phyloP scores from a whole-genome alignment of 2,888 invertebrate species.

The Drosophila infuscata region DNA sequence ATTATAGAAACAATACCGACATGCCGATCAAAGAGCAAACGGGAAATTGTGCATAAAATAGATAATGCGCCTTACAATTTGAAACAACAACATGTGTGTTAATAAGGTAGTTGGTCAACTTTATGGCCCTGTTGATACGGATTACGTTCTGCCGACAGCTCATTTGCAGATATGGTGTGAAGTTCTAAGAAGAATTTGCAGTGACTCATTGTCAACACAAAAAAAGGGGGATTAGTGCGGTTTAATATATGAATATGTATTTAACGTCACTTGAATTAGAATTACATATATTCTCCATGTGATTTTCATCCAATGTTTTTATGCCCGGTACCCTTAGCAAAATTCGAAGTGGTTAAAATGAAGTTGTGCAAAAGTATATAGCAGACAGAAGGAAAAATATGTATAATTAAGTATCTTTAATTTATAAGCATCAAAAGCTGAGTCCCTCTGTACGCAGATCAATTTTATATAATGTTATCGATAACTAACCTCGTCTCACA shows the following conservation, averaged over 20 bases:
- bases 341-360: not conserved
- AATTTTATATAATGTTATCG: not conserved
- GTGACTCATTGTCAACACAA: constrained; percentile 21
- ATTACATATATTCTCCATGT: not conserved
- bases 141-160: constrained; percentile 18
- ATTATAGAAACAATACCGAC: constrained; percentile 34
- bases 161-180: constrained; percentile 31
- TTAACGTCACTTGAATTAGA: not conserved
- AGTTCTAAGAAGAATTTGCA: constrained; percentile 41
- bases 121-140: constrained; percentile 56
- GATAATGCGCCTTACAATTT: constrained; percentile 68
- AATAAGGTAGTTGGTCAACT: constrained; percentile 65
- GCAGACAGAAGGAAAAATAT: not conserved
- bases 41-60: constrained; percentile 78
- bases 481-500: not conserved
- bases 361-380: not conserved
- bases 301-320: not conserved
- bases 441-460: not conserved
- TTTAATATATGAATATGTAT: not conserved
- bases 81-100: constrained; percentile 44
- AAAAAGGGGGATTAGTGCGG: not conserved
- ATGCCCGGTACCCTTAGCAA: not conserved
- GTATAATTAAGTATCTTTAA: not conserved
- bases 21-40: constrained; percentile 55
- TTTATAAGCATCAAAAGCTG: not conserved